Percentiles rank a stretch among this genome's conserved stretches.
These are phyloP conservation scores for Cartodere bifasciata DNA, from an alignment of 2,888 invertebrate species.

Conservation along the genomic window DNA sequence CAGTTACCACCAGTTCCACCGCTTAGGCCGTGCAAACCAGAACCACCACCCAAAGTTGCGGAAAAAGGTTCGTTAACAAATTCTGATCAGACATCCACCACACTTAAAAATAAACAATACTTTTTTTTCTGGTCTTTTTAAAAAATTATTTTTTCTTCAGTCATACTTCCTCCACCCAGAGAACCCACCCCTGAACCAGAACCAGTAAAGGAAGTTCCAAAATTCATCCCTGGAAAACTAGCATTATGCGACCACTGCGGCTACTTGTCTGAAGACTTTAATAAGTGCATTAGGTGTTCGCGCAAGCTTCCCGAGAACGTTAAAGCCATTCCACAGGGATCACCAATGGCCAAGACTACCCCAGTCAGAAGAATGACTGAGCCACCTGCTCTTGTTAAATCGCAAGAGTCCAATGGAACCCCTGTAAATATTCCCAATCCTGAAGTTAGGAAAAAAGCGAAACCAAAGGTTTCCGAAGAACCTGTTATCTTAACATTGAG, in stretches of 20 bases:
- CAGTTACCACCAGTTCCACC: constrained; percentile 1
- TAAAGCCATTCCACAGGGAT: constrained; percentile 40
- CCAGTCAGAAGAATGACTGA: not conserved
- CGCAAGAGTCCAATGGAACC: not conserved
- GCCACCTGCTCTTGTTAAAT: not conserved
- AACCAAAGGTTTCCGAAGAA: constrained; percentile 41
- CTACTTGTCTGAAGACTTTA: constrained; percentile 64
- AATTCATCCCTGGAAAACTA: constrained; percentile 55
- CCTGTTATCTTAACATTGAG: constrained; percentile 57
- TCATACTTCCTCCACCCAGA: constrained; percentile 1
- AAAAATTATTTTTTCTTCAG: no score
- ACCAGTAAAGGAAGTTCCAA: constrained; percentile 41
- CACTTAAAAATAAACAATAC: no score
- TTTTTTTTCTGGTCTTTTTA: no score
- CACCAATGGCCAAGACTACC: constrained; percentile 3
- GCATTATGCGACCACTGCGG: constrained; percentile 75
- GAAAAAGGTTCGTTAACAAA: no score
- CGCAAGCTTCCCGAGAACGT: constrained; percentile 60
- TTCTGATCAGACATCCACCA: no score
- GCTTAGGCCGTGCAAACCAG: constrained; percentile 6
- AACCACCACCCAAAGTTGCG: no score
- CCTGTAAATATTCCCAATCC: not conserved
- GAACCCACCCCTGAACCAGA: constrained; percentile 34
- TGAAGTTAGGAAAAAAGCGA: constrained; percentile 12
- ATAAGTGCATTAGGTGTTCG: constrained; percentile 62